A percentile compares a stretch with the other conserved stretches of the same genome.
phyloP scores from a whole-genome alignment of 2,113 vertebrate species.

The Seriola aureovittata region DNA sequence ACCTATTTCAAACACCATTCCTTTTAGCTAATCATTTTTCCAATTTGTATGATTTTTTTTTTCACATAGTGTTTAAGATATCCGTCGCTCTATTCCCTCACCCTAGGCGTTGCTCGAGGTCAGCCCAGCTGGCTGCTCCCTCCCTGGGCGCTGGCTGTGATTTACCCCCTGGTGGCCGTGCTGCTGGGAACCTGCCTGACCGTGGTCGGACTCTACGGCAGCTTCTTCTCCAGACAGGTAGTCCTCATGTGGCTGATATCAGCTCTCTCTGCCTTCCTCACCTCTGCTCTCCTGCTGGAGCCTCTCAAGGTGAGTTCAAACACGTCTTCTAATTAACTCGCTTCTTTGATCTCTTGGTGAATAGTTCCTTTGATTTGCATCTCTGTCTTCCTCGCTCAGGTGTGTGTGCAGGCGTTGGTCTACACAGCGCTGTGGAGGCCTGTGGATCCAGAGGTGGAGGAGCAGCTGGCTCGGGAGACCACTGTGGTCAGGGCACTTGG shows the following conservation, averaged over 20 bases:
- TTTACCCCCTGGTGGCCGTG: slow-evolving; percentile 75
- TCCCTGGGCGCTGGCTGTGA: slow-evolving; percentile 73
- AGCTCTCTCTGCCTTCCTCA: slow-evolving; percentile 78
- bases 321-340: neutral
- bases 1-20: neutral
- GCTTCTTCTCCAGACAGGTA: slow-evolving; percentile 75
- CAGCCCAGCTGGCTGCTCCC: slow-evolving; percentile 76
- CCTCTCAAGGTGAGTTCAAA: slow-evolving; percentile 80
- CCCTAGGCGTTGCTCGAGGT: slow-evolving; percentile 80
- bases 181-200: slow-evolving; percentile 77
- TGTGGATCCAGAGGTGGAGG: slow-evolving; percentile 85
- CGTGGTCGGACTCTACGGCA: slow-evolving; percentile 82
- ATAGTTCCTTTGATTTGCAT: slow-evolving; percentile 1
- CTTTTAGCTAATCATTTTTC: neutral
- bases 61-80: neutral
- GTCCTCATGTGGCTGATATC: slow-evolving; percentile 86
- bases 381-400: slow-evolving; percentile 62
- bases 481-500: slow-evolving; percentile 69
- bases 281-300: slow-evolving; percentile 84
- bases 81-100: neutral
- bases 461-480: slow-evolving; percentile 79
- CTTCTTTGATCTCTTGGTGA: neutral
- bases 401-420: slow-evolving; percentile 80
- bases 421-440: slow-evolving; percentile 77
- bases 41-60: neutral